Percentiles rank a stretch among this genome's conserved stretches.
phyloP scores from a whole-genome alignment of 1,140 invertebrate species.

The Ostrea denselamellosa region DNA sequence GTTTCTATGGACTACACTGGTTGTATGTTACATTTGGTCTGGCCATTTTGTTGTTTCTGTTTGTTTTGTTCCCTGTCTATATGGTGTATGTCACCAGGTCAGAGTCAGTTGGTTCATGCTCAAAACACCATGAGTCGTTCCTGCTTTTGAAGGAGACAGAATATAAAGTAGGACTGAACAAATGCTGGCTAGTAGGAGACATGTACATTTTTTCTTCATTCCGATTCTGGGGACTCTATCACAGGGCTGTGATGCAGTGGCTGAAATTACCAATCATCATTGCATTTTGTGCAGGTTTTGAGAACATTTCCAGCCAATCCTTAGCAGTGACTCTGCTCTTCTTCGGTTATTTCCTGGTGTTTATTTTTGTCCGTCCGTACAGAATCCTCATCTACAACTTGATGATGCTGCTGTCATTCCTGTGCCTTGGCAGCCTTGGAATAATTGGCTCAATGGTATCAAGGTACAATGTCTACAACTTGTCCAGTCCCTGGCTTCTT shows the following conservation, averaged over 20 bases:
- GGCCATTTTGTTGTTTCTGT: slow-evolving; percentile 61
- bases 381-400: slow-evolving; percentile 70
- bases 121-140: slow-evolving; percentile 71
- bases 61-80: slow-evolving; percentile 69
- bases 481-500: slow-evolving; percentile 71
- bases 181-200: slow-evolving; percentile 67
- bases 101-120: slow-evolving; percentile 67
- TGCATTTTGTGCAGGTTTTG: slow-evolving; percentile 65
- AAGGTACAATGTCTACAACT: slow-evolving; percentile 62
- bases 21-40: slow-evolving; percentile 65
- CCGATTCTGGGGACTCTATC: slow-evolving; percentile 67
- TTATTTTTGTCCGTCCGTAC: slow-evolving; percentile 68
- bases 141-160: slow-evolving; percentile 76
- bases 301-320: slow-evolving; percentile 65
- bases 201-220: slow-evolving; percentile 76
- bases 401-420: slow-evolving; percentile 62
- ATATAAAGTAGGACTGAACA: slow-evolving; percentile 74
- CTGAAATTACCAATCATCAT: slow-evolving; percentile 70
- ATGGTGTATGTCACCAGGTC: slow-evolving; percentile 68
- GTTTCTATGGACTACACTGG: slow-evolving; percentile 70
- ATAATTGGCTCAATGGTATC: slow-evolving; percentile 68
- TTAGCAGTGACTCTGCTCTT: slow-evolving; percentile 63
- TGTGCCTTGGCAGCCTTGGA: slow-evolving; percentile 62
- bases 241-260: slow-evolving; percentile 64
- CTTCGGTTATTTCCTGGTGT: slow-evolving; percentile 58